Base-by-base conservation (phyloP, 2,113 vertebrate species). In the Odobenus rosmarus region DNA sequence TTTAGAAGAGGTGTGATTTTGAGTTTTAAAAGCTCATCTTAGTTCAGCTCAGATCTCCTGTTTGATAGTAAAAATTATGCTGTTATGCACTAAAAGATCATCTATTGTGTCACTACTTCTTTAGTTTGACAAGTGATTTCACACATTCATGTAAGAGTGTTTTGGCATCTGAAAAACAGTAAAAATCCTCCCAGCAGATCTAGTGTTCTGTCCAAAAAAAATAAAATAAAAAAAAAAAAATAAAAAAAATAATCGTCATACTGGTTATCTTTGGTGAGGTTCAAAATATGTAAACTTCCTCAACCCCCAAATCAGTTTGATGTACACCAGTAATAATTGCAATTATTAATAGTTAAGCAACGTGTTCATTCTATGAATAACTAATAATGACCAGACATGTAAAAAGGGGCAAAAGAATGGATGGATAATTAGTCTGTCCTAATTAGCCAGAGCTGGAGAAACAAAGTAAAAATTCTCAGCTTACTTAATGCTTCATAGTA, bases 401-500 rank as follows among this genome's bases (percentile, higher is more conserved):
- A 64, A 79, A 87, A 88, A 77, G 69, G 77, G 5, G 53, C 13
- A 19, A 76, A 96, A 92, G 53, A 91, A 13, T 82, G 14, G 15
- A n/a, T 83, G 67, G 39, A 59, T 83, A 21, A 93, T 96, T 23
- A 90, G 55, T 95, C 55, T 16, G 49, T 94, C 86, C 72, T 92
- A 53, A 72, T 93, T 82, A 95, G 28, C 53, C n/a, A 85, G 62
- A 92, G 19, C 46, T 80, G 8, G 16, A 33, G 24, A 92, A 92
- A 55, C 11, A 89, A 31, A 81, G 14, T 61, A 81, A 97, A 93
- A 91, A 90, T 61, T 24, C 19, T 82, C 84, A 49, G n/a, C 24
- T 94, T 77, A 64, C 67, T 95, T 89, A 84, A 77, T 96, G 87
- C 55, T 92, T 87, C 76, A 49, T 88, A 94, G 46, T 90, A 95